Conservation (phyloP, 64 coral and sea anemone species). For the Stichodactyla helianthus region DNA sequence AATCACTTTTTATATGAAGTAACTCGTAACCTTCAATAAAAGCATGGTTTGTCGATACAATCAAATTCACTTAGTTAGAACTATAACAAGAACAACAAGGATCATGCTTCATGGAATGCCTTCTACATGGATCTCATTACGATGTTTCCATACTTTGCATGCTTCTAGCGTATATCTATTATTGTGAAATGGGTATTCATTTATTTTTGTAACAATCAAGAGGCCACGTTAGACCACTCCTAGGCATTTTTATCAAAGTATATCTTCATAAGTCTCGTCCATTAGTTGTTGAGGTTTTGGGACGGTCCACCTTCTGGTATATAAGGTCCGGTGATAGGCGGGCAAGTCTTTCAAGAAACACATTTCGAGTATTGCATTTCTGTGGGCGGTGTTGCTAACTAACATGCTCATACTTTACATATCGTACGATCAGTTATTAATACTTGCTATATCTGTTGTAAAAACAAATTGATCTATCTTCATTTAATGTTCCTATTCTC, state of each 20-base stretch:
- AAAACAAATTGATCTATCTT: constrained; percentile 1
- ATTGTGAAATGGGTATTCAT: too few relatives aligned
- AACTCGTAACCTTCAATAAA: not conserved
- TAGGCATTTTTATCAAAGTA: not conserved
- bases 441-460: not conserved
- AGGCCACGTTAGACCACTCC: not conserved
- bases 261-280: not conserved
- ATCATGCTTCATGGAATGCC: not conserved
- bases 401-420: not conserved
- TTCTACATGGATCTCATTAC: not conserved
- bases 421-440: not conserved
- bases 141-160: not conserved
- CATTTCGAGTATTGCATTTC: not conserved
- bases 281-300: not conserved
- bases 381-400: not conserved
- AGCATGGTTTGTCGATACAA: not conserved
- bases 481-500: not conserved
- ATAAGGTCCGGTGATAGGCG: not conserved
- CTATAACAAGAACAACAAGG: not conserved
- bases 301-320: not conserved
- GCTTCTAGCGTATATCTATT: not conserved
- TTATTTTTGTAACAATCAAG: not conserved
- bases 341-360: not conserved
- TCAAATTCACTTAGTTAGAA: not conserved
- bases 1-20: not conserved